These are phyloP conservation scores for Pseudorhombus dupliciocellatus DNA, from an alignment of 2,113 vertebrate species.

Conservation along the genomic window DNA sequence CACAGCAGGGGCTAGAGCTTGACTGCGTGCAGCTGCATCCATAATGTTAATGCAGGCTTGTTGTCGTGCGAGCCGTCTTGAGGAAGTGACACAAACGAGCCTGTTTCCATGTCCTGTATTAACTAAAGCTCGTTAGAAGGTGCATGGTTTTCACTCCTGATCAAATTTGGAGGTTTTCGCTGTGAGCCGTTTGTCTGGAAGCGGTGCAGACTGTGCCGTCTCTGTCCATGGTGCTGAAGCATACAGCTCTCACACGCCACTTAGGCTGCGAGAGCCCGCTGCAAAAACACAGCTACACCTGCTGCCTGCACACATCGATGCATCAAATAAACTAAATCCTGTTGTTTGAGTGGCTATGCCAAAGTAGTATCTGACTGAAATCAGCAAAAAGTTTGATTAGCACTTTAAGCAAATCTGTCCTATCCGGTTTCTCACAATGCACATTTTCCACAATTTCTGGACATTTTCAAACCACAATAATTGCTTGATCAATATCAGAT, in stretches of 20 bases:
- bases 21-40: constrained; percentile 53
- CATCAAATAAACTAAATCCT: not conserved
- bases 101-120: constrained; percentile 9
- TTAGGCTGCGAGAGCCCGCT: not conserved
- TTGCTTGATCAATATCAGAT: too few species aligned
- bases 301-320: constrained; percentile 14
- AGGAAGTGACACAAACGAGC: constrained; percentile 19
- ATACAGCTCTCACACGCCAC: not conserved
- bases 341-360: constrained; percentile 2
- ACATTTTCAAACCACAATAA: too few species aligned
- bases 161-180: constrained; percentile 5
- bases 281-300: not conserved
- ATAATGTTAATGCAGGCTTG: constrained; percentile 34
- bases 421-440: not conserved
- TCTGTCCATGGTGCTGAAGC: constrained; percentile 65
- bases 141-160: constrained; percentile 13
- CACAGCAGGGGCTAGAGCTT: constrained; percentile 51
- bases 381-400: too few species aligned
- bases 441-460: not conserved
- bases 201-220: not conserved
- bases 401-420: not conserved
- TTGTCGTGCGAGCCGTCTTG: constrained; percentile 24
- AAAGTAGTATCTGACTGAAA: not conserved
- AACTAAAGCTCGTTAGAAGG: constrained; percentile 14
- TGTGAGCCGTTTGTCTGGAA: not conserved